phyloP scores from a whole-genome alignment of 1,140 invertebrate species.

The Zaprionus tsacasi region DNA sequence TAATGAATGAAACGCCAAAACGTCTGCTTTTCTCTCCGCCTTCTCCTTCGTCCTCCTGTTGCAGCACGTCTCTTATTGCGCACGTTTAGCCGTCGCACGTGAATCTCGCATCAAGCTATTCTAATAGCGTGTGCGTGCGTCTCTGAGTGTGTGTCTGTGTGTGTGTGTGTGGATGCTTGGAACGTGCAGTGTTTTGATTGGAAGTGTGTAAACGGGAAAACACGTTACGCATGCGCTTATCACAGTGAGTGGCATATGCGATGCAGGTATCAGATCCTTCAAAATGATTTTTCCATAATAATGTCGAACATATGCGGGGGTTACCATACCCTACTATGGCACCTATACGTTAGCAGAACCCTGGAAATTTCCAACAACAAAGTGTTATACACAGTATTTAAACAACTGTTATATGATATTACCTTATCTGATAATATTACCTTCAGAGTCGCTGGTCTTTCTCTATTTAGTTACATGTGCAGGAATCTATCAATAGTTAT shows the following conservation, averaged over 20 bases:
- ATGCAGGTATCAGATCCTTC: neutral
- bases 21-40: constrained; percentile 29
- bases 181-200: constrained; percentile 44
- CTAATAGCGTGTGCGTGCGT: constrained; percentile 2
- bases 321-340: too few species aligned
- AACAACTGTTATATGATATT: too few species aligned
- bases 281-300: too few species aligned
- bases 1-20: constrained; percentile 80
- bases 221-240: constrained; percentile 34
- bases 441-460: too few species aligned
- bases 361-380: too few species aligned
- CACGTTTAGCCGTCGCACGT: constrained; percentile 55
- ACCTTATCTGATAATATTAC: too few species aligned
- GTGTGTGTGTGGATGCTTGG: constrained; percentile 1
- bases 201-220: constrained; percentile 41
- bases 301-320: too few species aligned
- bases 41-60: neutral
- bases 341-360: too few species aligned
- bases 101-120: constrained; percentile 18
- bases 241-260: neutral
- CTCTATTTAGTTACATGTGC: too few species aligned
- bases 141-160: constrained; percentile 5
- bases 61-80: constrained; percentile 14
- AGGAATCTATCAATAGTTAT: too few species aligned
- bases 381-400: too few species aligned